Conservation (phyloP, 1,140 invertebrate species). For the Argopecten irradians region DNA sequence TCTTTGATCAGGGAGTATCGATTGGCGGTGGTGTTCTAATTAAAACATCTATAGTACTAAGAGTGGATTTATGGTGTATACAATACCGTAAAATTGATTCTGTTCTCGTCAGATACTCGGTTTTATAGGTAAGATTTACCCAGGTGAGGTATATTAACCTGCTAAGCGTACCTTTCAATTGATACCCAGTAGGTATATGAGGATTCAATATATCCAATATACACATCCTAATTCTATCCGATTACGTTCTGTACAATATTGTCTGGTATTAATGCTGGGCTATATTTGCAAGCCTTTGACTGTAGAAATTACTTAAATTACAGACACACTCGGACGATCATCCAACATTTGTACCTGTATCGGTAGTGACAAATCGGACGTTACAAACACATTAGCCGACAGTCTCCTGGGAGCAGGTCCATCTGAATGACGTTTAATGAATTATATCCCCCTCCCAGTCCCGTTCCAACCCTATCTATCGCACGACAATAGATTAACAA, state of each 20-base stretch:
- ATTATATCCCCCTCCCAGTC: background rate
- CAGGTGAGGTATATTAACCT: background rate
- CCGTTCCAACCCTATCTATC: background rate
- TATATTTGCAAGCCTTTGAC: conserved; percentile 9
- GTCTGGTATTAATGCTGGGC: background rate
- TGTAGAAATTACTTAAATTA: conserved; percentile 19
- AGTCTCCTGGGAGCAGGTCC: background rate
- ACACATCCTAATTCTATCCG: background rate
- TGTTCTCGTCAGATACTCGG: background rate
- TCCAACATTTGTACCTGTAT: background rate
- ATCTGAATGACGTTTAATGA: background rate
- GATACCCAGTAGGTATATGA: background rate
- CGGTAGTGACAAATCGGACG: conserved; percentile 14
- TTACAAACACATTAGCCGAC: background rate
- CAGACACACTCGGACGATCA: background rate
- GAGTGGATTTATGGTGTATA: background rate
- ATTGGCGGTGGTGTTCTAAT: background rate
- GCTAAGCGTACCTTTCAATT: background rate
- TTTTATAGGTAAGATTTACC: background rate
- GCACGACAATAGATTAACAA: background rate
- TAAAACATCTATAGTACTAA: background rate
- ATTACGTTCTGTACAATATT: background rate
- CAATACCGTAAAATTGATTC: background rate
- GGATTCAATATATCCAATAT: too few species aligned
- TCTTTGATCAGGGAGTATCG: background rate